Base-by-base conservation (phyloP, 2,888 invertebrate genomes). In the Sinohyriopsis cumingii region DNA sequence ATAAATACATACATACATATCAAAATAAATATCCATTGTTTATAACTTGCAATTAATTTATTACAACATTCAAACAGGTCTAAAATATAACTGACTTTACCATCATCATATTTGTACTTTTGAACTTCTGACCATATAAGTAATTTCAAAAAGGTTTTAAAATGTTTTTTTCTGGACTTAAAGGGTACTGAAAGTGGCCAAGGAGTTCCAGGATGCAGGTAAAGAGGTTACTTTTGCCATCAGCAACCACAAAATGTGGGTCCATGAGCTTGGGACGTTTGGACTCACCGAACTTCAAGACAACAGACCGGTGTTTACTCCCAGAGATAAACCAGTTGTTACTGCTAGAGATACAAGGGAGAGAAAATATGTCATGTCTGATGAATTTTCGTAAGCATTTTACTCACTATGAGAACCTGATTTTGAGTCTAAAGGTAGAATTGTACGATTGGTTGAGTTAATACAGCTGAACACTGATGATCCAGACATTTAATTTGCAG, bases 171-270 rank as follows among this genome's bases (percentile, higher is more conserved):
- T 15, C 3, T 56, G n/a, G 20, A 28, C 25, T 71, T 79, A 18
- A 76, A 89, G 98, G 80, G 94, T 98, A 66, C 93, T 98, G 84
- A 98, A 98, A 92, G 94, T 95, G 20, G 95, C 95, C 73, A 93
- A 95, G 88, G 93, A 94, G 77, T 92, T 93, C 88, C 89, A 92
- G 63, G 92, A 92, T 53, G 86, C 76, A 25, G 89, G 86, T 6
- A 82, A 84, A 66, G 92, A 93, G 61, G 93, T 95, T 57, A 94
- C 92, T 81, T 99, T 98, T 91, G 98, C 98, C 1, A 92, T 99
- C 80, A 95, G 97, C 90, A 94, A 95, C 89, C 96, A 95, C 90
- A 96, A 96, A 85, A 97, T 98, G 83, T 98, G 98, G 93, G 94
- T 95, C 72, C 94, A 96, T 83, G 99, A 99, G 90, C 91, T 99